Evolutionary conservation across 1,140 invertebrate genomes (phyloP), one percentile per base, ranked within the genome.

Genomic region (Ceratina australensis): DNA sequence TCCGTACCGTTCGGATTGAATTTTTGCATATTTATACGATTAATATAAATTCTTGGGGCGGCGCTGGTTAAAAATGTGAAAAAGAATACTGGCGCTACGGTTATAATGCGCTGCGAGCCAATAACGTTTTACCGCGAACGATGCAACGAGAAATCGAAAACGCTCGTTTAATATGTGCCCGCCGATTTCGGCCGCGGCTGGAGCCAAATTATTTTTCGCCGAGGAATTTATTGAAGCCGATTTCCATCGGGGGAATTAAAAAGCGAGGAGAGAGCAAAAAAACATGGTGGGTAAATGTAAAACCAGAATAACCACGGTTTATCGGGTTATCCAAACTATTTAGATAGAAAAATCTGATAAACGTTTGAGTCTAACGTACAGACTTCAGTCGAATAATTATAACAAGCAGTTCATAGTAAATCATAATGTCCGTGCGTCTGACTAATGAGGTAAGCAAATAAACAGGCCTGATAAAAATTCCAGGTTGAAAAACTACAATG

Each of bases 141-240:
- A 61, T 15, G 57, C 47, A 65, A 73, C 24, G 50, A 73, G 65
- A 64, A 73, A 73, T 54, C 26, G 49, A 56, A 65, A 73, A 64
- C 47, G 22, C 3, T 16, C 24, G 56, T 47, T 13, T 49, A 49
- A 60, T 76, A 76, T 71, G 61, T 24, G 20, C 54, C 65, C 28
- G 57, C n/a, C 66, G 57, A 77, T 77, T 77, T 71, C 28, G 20
- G 24, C 5, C 26, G 52, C 2, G 28, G 20, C 42, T 8, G 26
- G 42, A 13, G 5, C 1, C 56, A 67, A 54, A 77, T 77, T 71
- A 77, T 77, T 77, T 71, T 47, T 33, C 50, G 33, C 15, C 18
- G 20, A 42, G 67, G 67, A 71, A 71, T 71, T 77, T 71, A 77
- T 77, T 63, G 60, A 33, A 74, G 73, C 26, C 80, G 65, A 74